Percentiles rank a stretch among this genome's conserved stretches.
phyloP scores from a whole-genome alignment of 2,797 vertebrate genomes.

The Phataginus tricuspis region DNA sequence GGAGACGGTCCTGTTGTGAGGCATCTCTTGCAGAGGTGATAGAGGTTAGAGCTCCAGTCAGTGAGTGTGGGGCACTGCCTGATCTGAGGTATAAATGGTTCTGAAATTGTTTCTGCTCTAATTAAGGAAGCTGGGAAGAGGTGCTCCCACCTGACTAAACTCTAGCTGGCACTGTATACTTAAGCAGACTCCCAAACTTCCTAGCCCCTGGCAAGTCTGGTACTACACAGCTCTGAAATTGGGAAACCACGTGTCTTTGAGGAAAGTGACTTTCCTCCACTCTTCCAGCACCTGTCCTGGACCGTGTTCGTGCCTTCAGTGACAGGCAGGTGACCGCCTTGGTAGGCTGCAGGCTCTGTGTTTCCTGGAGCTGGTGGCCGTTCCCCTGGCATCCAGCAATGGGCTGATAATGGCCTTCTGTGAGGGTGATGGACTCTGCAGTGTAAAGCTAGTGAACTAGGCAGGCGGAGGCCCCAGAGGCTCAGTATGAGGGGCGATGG shows the following conservation, averaged over 20 bases:
- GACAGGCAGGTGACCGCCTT: neutral
- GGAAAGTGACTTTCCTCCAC: neutral
- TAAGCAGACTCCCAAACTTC: neutral
- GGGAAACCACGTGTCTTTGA: neutral
- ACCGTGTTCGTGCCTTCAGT: neutral
- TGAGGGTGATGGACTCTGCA: neutral
- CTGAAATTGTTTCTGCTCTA: neutral
- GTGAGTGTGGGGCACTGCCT: neutral
- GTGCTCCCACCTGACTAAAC: neutral
- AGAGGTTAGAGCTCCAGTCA: neutral
- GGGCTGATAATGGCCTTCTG: neutral
- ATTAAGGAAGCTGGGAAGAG: neutral
- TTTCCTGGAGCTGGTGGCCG: neutral
- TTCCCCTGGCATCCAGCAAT: neutral
- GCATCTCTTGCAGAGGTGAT: neutral
- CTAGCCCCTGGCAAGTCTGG: neutral
- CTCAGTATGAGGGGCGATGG: neutral
- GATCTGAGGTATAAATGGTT: neutral
- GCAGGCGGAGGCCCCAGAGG: neutral
- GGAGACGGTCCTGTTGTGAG: neutral
- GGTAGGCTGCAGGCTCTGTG: neutral
- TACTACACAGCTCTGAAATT: neutral
- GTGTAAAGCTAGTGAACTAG: neutral
- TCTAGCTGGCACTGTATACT: neutral
- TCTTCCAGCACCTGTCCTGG: neutral